These are phyloP conservation scores for Xanthia togata DNA, from an alignment of 2,888 invertebrate species.

Conservation along the genomic window DNA sequence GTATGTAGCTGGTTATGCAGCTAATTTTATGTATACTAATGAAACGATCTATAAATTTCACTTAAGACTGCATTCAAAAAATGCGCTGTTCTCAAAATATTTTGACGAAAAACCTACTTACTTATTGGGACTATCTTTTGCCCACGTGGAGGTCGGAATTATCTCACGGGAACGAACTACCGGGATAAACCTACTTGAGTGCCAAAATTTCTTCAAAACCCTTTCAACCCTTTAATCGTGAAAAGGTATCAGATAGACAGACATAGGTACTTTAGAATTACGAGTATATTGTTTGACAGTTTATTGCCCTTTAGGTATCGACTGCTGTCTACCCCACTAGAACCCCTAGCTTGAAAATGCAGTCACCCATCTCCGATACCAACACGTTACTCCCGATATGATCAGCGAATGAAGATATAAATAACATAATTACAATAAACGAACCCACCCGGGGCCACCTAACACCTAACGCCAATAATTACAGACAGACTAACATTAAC, in stretches of 20 bases:
- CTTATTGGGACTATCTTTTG: too few relatives aligned
- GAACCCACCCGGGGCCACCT: constrained; percentile 52
- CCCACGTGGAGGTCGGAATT: too few relatives aligned
- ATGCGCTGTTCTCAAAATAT: not conserved
- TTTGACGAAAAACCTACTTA: not conserved
- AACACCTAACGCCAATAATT: constrained; percentile 68
- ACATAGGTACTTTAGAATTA: too few relatives aligned
- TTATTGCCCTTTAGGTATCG: not conserved
- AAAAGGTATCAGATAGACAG: too few relatives aligned
- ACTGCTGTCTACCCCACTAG: not conserved
- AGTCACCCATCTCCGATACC: constrained; percentile 41
- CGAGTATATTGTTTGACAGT: not conserved
- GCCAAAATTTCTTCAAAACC: too few relatives aligned
- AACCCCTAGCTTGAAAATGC: not conserved
- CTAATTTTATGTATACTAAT: not conserved
- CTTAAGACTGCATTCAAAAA: not conserved
- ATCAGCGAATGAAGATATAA: constrained; percentile 68
- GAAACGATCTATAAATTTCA: not conserved
- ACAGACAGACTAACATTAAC: constrained; percentile 57
- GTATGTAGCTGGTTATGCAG: not conserved
- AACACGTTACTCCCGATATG: constrained; percentile 55
- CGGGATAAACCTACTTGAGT: too few relatives aligned
- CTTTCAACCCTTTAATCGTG: too few relatives aligned
- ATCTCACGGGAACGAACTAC: too few relatives aligned
- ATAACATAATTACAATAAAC: constrained; percentile 66